phyloP scores from a whole-genome alignment of 2,797 vertebrate genomes.

The Podarcis siculus region DNA sequence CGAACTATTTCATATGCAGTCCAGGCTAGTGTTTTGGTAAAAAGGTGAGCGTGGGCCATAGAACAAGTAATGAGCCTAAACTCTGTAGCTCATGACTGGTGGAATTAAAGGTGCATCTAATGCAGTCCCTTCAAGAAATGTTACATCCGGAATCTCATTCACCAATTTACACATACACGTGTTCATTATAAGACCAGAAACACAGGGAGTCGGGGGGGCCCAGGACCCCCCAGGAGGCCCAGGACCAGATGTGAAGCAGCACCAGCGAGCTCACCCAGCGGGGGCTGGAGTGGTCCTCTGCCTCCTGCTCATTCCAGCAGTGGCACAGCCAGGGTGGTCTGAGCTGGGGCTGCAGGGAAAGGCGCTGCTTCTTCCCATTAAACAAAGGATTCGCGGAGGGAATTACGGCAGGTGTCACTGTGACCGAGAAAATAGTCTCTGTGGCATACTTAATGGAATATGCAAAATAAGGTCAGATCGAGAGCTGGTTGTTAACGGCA shows the following conservation, averaged over 20 bases:
- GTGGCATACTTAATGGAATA: too few relatives aligned
- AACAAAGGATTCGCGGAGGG: too few relatives aligned
- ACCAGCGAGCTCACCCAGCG: neutral
- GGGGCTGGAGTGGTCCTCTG: neutral
- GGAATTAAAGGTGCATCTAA: neutral
- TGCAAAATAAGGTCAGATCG: too few relatives aligned
- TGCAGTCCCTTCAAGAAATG: neutral
- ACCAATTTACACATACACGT: neutral
- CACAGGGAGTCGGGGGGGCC: too few relatives aligned
- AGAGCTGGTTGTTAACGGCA: too few relatives aligned
- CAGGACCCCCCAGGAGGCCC: too few relatives aligned
- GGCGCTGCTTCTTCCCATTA: too few relatives aligned
- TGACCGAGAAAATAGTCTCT: too few relatives aligned
- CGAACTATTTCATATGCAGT: slow-evolving; percentile 91
- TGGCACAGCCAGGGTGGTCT: too few relatives aligned
- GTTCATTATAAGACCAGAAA: neutral
- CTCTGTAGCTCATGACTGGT: neutral
- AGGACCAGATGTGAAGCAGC: neutral
- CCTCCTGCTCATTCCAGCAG: neutral
- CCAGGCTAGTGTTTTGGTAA: slow-evolving; percentile 90
- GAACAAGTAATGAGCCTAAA: neutral
- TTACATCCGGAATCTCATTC: neutral
- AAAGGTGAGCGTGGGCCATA: slow-evolving; percentile 78
- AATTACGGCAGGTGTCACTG: too few relatives aligned
- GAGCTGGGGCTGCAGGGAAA: too few relatives aligned